phyloP scores from a whole-genome alignment of 1,140 invertebrate genomes.

The Solen grandis region DNA sequence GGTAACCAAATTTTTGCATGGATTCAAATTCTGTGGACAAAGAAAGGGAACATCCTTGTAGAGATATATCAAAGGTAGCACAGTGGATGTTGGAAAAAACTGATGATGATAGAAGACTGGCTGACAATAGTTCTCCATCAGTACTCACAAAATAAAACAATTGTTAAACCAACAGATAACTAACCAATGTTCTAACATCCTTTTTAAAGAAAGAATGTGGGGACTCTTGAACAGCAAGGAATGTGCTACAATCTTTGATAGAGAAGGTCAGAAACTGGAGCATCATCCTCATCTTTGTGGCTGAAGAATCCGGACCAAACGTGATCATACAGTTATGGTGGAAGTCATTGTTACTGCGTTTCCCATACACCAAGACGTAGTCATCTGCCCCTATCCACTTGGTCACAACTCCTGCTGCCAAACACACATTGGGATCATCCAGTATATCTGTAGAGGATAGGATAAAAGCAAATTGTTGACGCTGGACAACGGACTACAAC shows the following conservation, averaged over 20 bases:
- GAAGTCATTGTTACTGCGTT: background rate
- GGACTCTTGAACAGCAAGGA: slow-evolving; percentile 33
- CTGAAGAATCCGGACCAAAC: slow-evolving; percentile 9
- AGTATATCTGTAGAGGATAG: slow-evolving; percentile 29
- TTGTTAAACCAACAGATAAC: background rate
- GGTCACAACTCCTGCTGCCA: background rate
- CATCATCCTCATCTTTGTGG: slow-evolving; percentile 19
- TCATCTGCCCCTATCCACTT: slow-evolving; percentile 31
- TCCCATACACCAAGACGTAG: slow-evolving; percentile 7
- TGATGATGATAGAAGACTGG: no score
- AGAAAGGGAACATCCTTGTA: no score
- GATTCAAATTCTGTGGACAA: no score
- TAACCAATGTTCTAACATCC: slow-evolving; percentile 28
- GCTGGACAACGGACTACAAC: no score
- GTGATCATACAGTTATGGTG: slow-evolving; percentile 28
- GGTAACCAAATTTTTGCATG: no score
- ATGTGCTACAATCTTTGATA: slow-evolving; percentile 23
- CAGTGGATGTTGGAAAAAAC: no score
- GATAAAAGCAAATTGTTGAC: no score
- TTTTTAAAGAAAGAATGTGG: slow-evolving; percentile 23
- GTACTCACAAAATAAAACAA: background rate
- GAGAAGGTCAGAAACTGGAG: slow-evolving; percentile 28
- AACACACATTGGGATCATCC: slow-evolving; percentile 8
- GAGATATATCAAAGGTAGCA: no score
- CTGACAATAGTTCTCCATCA: background rate